Evolutionary conservation across 2,888 invertebrate genomes (phyloP).

Genomic region (Papilio elwesi): DNA sequence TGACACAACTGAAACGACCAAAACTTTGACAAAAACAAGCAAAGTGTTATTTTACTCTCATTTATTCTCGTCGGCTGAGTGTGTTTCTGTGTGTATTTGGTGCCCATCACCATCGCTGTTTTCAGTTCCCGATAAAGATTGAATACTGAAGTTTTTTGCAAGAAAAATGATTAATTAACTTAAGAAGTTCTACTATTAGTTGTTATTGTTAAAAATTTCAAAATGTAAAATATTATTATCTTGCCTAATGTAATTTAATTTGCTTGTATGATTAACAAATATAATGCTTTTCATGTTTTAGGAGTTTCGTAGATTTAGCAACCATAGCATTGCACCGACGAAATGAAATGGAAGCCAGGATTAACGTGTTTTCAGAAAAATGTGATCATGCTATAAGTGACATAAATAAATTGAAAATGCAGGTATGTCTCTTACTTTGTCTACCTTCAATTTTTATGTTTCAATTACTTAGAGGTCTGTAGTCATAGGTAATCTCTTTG

Average conservation of each 20-base stretch:
- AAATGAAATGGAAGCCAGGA: slow-evolving; percentile 71
- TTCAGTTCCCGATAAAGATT: not conserved
- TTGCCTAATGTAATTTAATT: not conserved
- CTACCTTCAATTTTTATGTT: slow-evolving; percentile 17
- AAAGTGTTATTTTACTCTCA: not conserved
- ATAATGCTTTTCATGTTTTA: slow-evolving; percentile 50
- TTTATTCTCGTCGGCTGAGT: not conserved
- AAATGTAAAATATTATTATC: slow-evolving; percentile 1
- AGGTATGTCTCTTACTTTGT: slow-evolving; percentile 56
- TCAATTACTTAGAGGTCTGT: not conserved
- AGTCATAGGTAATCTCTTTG: not conserved
- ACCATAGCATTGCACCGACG: slow-evolving; percentile 70
- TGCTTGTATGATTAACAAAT: not conserved
- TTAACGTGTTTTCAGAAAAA: slow-evolving; percentile 64
- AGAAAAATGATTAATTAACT: not conserved
- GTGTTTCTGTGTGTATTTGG: too few relatives aligned
- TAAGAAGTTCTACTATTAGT: not conserved
- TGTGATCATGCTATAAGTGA: slow-evolving; percentile 68
- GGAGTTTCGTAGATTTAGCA: slow-evolving; percentile 76
- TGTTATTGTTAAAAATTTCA: not conserved
- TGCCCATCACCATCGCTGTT: not conserved
- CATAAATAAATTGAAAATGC: slow-evolving; percentile 66
- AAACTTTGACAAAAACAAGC: not conserved
- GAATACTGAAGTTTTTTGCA: not conserved
- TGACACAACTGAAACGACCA: not conserved